Percentiles rank a stretch among this genome's conserved stretches.
Evolutionary conservation across 2,888 invertebrate genomes (phyloP).

Genomic region (Crematogaster levior): DNA sequence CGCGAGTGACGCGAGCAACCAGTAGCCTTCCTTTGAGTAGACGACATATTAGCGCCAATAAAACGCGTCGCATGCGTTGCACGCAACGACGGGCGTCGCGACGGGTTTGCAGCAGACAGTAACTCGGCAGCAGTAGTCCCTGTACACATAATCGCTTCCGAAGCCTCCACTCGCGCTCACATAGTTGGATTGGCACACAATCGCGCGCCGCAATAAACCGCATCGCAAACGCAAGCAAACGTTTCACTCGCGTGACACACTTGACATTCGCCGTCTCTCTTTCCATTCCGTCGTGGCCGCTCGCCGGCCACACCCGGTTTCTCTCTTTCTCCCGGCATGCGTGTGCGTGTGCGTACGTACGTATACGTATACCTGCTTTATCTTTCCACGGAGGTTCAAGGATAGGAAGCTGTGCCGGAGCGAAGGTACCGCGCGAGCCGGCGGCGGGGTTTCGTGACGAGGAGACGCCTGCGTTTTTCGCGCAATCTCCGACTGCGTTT

Average conservation of each 20-base stretch:
- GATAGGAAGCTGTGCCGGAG: constrained; percentile 43
- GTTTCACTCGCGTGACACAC: constrained; percentile 69
- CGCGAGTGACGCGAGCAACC: constrained; percentile 23
- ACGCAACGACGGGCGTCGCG: constrained; percentile 25
- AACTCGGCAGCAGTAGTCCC: background rate
- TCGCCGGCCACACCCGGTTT: constrained; percentile 36
- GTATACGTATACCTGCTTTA: constrained; percentile 37
- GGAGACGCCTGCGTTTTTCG: constrained; percentile 41
- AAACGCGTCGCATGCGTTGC: constrained; percentile 46
- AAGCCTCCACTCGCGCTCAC: constrained; percentile 50
- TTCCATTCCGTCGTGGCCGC: constrained; percentile 30
- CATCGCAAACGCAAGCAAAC: constrained; percentile 45
- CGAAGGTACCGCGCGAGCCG: constrained; percentile 8
- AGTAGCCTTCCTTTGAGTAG: constrained; percentile 46
- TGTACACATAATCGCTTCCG: constrained; percentile 49
- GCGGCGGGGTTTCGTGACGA: constrained; percentile 42
- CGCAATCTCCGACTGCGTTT: constrained; percentile 32
- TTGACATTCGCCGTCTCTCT: constrained; percentile 61
- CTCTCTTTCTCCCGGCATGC: background rate
- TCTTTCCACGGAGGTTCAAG: constrained; percentile 60
- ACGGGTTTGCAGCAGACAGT: constrained; percentile 1
- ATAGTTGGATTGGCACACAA: constrained; percentile 58
- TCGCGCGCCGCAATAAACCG: constrained; percentile 61
- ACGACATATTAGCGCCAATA: constrained; percentile 67
- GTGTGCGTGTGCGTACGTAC: background rate